phyloP scores from a whole-genome alignment of 2,888 invertebrate species.

The Hirtodrosophila duncani region DNA sequence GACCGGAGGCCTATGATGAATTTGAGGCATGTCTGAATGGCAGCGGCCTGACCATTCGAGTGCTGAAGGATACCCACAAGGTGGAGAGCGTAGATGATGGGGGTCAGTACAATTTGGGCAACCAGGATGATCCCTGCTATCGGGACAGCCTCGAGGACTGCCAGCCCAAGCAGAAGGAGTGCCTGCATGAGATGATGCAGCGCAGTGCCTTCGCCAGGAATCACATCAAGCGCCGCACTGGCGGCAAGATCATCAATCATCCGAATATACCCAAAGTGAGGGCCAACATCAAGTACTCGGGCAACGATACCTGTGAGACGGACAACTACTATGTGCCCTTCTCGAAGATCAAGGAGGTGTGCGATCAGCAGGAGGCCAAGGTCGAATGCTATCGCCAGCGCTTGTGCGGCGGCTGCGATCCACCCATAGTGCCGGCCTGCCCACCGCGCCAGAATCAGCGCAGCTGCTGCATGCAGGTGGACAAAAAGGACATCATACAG shows the following conservation, averaged over 20 bases:
- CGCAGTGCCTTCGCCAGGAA: slow-evolving; percentile 56
- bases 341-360: slow-evolving; percentile 65
- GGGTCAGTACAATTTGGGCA: slow-evolving; percentile 11
- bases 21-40: slow-evolving; percentile 77
- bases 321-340: slow-evolving; percentile 71
- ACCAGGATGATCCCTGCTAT: slow-evolving; percentile 40
- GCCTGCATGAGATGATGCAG: slow-evolving; percentile 40
- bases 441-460: slow-evolving; percentile 52
- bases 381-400: slow-evolving; percentile 65
- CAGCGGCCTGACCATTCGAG: slow-evolving; percentile 75
- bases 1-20: slow-evolving; percentile 76
- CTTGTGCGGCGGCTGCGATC: slow-evolving; percentile 45
- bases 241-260: slow-evolving; percentile 61
- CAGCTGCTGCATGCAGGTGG: slow-evolving; percentile 75
- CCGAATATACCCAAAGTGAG: slow-evolving; percentile 73
- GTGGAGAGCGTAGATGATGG: slow-evolving; percentile 73
- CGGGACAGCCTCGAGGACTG: slow-evolving; percentile 16
- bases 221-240: slow-evolving; percentile 56
- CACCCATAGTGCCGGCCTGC: slow-evolving; percentile 35
- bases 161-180: slow-evolving; percentile 11
- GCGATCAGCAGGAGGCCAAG: slow-evolving; percentile 53
- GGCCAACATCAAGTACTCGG: slow-evolving; percentile 77
- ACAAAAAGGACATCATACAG: slow-evolving; percentile 56
- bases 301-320: slow-evolving; percentile 65
- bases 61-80: slow-evolving; percentile 74